phyloP scores from a whole-genome alignment of 1,140 invertebrate genomes.

The Penaeus indicus region DNA sequence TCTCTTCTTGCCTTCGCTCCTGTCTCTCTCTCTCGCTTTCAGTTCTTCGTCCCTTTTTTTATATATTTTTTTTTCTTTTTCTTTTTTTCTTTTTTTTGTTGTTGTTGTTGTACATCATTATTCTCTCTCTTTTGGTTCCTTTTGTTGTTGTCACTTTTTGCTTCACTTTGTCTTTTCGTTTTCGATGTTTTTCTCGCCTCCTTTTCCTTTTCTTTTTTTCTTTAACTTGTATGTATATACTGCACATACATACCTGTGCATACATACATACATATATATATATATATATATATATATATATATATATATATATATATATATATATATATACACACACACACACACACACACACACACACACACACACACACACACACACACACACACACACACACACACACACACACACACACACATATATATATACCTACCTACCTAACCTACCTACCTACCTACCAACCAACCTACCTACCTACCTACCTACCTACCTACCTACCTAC shows the following conservation, averaged over 20 bases:
- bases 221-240: neutral
- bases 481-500: neutral
- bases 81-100: neutral
- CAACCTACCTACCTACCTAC: neutral
- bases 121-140: neutral
- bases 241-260: neutral
- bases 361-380: neutral
- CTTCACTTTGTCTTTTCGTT: neutral
- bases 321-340: constrained; percentile 4
- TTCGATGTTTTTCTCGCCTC: neutral
- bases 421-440: neutral
- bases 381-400: neutral
- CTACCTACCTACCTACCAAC: neutral
- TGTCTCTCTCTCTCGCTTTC: neutral
- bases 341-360: neutral
- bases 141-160: neutral
- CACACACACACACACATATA: constrained; percentile 1
- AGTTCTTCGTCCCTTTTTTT: neutral
- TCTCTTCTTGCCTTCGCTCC: neutral
- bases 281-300: neutral
- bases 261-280: constrained; percentile 8
- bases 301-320: constrained; percentile 8
- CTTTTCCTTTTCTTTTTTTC: neutral
- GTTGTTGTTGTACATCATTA: neutral
- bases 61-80: neutral